A percentile compares a stretch with the other conserved stretches of the same genome.
These are phyloP conservation scores for Entomyzon cyanotis DNA, from an alignment of 2,113 vertebrate species.

Conservation along the genomic window DNA sequence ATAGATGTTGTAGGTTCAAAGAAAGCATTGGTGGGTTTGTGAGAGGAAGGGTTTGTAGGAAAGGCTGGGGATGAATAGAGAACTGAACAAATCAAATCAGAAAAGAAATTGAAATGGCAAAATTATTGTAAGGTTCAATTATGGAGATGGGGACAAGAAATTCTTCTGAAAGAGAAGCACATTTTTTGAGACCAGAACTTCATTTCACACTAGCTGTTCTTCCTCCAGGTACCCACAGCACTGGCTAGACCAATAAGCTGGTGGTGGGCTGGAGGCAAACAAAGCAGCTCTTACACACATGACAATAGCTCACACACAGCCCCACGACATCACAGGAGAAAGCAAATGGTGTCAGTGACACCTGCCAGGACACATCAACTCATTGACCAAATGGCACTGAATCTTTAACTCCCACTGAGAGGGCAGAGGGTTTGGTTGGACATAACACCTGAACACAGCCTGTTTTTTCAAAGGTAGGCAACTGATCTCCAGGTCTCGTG, in stretches of 20 bases:
- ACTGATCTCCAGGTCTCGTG: neutral
- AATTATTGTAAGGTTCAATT: neutral
- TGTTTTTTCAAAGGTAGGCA: neutral
- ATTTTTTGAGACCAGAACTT: neutral
- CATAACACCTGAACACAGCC: neutral
- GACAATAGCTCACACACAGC: neutral
- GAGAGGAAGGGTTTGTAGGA: neutral
- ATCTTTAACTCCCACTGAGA: neutral
- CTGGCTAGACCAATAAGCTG: neutral
- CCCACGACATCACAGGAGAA: neutral
- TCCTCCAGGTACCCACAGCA: neutral
- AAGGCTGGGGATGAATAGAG: neutral
- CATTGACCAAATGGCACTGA: neutral
- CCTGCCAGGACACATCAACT: neutral
- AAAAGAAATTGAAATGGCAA: neutral
- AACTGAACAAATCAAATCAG: neutral
- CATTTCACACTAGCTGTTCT: neutral
- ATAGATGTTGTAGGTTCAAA: neutral
- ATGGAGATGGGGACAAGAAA: neutral
- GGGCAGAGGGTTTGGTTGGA: neutral
- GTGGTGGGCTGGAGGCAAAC: neutral
- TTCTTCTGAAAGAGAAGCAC: neutral
- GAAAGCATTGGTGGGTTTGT: neutral
- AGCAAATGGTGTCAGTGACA: neutral
- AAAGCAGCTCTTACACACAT: neutral